These are phyloP conservation scores for Hylaeus anthracinus DNA, from an alignment of 1,140 invertebrate genomes.

Conservation along the genomic window DNA sequence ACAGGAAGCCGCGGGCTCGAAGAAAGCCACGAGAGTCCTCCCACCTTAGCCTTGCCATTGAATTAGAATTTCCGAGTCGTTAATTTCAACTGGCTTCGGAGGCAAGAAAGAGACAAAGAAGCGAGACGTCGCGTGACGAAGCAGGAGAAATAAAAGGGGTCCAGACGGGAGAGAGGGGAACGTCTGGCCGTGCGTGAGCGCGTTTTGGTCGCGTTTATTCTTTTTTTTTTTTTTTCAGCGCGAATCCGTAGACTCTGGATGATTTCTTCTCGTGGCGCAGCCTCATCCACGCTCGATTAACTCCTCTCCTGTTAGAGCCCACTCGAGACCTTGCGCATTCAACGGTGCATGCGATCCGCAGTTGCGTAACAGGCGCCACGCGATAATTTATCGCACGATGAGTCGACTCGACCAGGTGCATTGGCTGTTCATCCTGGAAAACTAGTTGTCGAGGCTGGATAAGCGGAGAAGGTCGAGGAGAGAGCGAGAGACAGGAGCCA, in stretches of 20 bases:
- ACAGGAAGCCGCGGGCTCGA: slow-evolving; percentile 31
- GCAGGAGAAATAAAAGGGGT: slow-evolving; percentile 4
- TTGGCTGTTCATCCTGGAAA: too few relatives aligned
- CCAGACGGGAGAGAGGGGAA: background rate
- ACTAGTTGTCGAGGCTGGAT: too few relatives aligned
- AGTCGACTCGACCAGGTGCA: too few relatives aligned
- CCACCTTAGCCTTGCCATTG: slow-evolving; percentile 63
- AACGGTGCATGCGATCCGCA: slow-evolving; percentile 39
- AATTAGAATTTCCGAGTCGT: slow-evolving; percentile 68
- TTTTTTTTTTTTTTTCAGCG: slow-evolving; percentile 9
- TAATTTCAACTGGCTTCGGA: slow-evolving; percentile 58
- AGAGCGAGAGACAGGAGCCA: too few relatives aligned
- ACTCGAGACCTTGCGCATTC: slow-evolving; percentile 50
- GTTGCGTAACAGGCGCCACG: slow-evolving; percentile 29
- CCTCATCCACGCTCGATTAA: slow-evolving; percentile 63
- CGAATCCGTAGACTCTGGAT: slow-evolving; percentile 1
- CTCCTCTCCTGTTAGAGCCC: slow-evolving; percentile 29
- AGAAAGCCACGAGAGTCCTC: slow-evolving; percentile 49
- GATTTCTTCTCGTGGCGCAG: slow-evolving; percentile 51
- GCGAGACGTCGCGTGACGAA: background rate
- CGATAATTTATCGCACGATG: too few relatives aligned
- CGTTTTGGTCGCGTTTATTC: slow-evolving; percentile 9
- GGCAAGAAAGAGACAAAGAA: slow-evolving; percentile 42
- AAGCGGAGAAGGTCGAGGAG: too few relatives aligned
- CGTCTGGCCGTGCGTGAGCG: background rate